Conservation (phyloP, 2,797 vertebrate species). For the Hydrophis major region DNA sequence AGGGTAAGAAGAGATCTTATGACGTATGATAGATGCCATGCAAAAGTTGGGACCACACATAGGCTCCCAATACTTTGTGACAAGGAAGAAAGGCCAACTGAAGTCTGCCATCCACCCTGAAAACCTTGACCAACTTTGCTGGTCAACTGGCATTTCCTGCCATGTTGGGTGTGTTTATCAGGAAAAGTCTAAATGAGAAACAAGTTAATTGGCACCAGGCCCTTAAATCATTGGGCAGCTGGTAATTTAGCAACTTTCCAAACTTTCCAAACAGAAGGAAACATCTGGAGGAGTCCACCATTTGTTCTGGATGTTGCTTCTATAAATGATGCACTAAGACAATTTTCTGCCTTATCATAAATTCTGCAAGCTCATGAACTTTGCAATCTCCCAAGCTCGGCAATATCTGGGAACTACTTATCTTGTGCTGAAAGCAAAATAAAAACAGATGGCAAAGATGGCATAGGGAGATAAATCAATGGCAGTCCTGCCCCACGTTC, state of each 20-base stretch:
- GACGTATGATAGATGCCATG: neutral
- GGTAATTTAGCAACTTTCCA: neutral
- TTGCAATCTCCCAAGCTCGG: slow-evolving; percentile 62
- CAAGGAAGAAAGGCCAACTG: neutral
- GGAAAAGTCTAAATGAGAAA: neutral
- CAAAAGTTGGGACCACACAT: too few species aligned
- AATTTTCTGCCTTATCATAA: slow-evolving; percentile 60
- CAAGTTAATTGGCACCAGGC: slow-evolving; percentile 8
- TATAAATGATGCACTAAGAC: slow-evolving; percentile 64
- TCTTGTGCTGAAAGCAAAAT: slow-evolving; percentile 63
- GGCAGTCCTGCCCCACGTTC: slow-evolving; percentile 27
- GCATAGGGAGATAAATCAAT: slow-evolving; percentile 58
- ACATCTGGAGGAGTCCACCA: slow-evolving; percentile 50
- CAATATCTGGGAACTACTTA: slow-evolving; percentile 63
- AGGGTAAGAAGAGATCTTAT: neutral
- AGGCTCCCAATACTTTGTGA: neutral
- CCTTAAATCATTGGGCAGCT: slow-evolving; percentile 22
- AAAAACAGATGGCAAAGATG: slow-evolving; percentile 70
- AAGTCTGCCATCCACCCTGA: too few species aligned
- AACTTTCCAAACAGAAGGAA: slow-evolving; percentile 27
- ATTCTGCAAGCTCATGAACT: slow-evolving; percentile 69
- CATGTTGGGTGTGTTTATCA: neutral
- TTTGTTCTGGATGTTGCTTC: slow-evolving; percentile 50
- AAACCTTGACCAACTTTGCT: neutral
- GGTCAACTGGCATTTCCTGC: neutral